Evolutionary conservation across 1,140 invertebrate species (phyloP), one percentile per base, ranked within the genome.

Genomic region (Drosophila watanabei): DNA sequence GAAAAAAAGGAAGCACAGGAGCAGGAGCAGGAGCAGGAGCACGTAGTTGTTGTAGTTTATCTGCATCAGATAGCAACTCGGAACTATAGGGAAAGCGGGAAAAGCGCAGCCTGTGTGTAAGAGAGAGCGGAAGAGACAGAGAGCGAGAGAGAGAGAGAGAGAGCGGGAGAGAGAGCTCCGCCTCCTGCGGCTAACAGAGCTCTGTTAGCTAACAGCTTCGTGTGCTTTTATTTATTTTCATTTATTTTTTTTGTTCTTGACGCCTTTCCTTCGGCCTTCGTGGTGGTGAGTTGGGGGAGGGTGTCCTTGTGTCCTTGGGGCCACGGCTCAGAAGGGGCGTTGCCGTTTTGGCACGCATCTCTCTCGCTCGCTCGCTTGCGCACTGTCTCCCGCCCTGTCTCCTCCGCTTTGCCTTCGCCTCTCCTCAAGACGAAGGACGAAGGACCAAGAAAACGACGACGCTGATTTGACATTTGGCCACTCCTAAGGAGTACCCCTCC

Each of bases 381-480:
- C 69, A 45, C 18, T 30, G 60, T 18, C 62, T 46, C 48, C 46
- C 4, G 8, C 48, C 48, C 62, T 10, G 20, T 30, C 48, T 59
- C 32, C 46, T 46, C 32, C 33, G 52, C 33, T 37, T 18, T 18
- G 24, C 13, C 43, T 35, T 46, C 33, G 43, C 64, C 63, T 69
- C 68, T 56, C n/a, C 68, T 71, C 49, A 71, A 69, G 68, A 69
- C 68, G 64, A 49, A 72, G 51, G 65, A 68, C 68, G 68, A 58
- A 72, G 66, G 66, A 48, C 68, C 48, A 56, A 56, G 61, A 33
- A 63, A n/a, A 51, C 30, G 48, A 79, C 66, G 66, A 61, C 51
- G 63, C 46, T 75, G 54, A 76, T 69, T 81, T 79, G 81, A 70
- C 85, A 81, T 57, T 89, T 89, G 79, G 85, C 85, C 85, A 88